Conservation (phyloP, 2,888 invertebrate species). For the Cylindroiulus punctatus region DNA sequence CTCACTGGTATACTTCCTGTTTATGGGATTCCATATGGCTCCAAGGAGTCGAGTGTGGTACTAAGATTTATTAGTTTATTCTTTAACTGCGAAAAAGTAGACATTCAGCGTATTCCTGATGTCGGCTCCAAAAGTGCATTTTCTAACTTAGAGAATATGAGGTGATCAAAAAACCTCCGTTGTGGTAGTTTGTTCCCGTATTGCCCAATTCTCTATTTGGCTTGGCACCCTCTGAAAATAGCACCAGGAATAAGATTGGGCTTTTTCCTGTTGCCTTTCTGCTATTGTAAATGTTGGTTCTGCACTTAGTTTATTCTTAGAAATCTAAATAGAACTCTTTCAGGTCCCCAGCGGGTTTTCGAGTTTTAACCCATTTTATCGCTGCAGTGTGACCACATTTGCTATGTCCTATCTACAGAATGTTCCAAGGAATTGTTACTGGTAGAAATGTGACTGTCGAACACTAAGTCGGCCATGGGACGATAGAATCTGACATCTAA, state of each 20-base stretch:
- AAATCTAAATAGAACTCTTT: neutral
- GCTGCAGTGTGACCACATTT: neutral
- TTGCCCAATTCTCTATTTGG: neutral
- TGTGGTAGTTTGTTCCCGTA: neutral
- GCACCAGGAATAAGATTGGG: neutral
- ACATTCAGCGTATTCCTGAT: neutral
- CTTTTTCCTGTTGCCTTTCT: constrained; percentile 6
- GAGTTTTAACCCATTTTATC: neutral
- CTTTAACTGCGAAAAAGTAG: too few relatives aligned
- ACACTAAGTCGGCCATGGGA: too few relatives aligned
- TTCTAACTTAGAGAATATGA: neutral
- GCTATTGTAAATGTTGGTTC: constrained; percentile 8
- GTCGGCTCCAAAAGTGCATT: neutral
- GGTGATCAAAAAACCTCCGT: neutral
- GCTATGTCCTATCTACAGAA: too few relatives aligned
- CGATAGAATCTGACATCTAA: too few relatives aligned
- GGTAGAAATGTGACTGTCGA: too few relatives aligned
- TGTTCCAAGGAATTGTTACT: too few relatives aligned
- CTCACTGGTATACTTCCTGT: too few relatives aligned
- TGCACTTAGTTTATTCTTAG: constrained; percentile 16
- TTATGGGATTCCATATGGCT: too few relatives aligned
- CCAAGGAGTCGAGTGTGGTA: too few relatives aligned
- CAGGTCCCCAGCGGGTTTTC: neutral
- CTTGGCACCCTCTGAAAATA: constrained; percentile 20
- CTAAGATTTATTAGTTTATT: too few relatives aligned